Conservation (phyloP, 2,888 invertebrate genomes). For the Metopia argyrocephala region DNA sequence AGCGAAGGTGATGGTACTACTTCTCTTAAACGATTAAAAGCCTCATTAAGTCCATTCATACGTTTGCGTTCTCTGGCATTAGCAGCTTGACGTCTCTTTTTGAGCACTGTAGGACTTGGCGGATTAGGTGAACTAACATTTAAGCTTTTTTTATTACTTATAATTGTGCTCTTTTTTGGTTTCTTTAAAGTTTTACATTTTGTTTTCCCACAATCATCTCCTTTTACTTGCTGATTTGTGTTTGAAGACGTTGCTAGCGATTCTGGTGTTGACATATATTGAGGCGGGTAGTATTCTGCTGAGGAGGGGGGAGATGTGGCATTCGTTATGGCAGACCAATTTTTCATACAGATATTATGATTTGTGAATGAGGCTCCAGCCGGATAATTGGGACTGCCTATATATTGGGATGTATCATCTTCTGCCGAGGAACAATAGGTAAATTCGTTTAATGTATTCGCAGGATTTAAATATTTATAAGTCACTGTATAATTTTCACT, state of each 20-base stretch:
- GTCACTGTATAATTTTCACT: slow-evolving; percentile 47
- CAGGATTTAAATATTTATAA: slow-evolving; percentile 29
- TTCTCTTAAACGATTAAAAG: slow-evolving; percentile 85
- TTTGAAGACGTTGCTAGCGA: background rate
- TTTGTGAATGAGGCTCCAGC: background rate
- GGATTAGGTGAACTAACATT: slow-evolving; percentile 6
- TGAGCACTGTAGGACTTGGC: slow-evolving; percentile 81
- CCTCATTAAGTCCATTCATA: slow-evolving; percentile 88
- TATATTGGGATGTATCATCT: slow-evolving; percentile 75
- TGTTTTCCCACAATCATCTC: slow-evolving; percentile 3
- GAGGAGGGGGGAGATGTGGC: slow-evolving; percentile 1
- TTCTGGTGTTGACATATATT: background rate
- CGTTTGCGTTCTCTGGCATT: slow-evolving; percentile 86
- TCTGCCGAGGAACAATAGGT: slow-evolving; percentile 72
- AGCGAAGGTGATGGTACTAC: slow-evolving; percentile 86
- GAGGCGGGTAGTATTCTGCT: slow-evolving; percentile 2
- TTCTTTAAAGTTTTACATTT: slow-evolving; percentile 17
- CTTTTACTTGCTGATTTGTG: background rate
- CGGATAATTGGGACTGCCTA: slow-evolving; percentile 72
- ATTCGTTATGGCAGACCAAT: slow-evolving; percentile 40
- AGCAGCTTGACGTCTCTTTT: slow-evolving; percentile 84
- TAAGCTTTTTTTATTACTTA: background rate
- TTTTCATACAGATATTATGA: slow-evolving; percentile 36
- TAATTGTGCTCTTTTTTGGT: background rate
- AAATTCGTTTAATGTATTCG: slow-evolving; percentile 65